phyloP scores from a whole-genome alignment of 2,888 invertebrate genomes.

The Physocephala rufipes region DNA sequence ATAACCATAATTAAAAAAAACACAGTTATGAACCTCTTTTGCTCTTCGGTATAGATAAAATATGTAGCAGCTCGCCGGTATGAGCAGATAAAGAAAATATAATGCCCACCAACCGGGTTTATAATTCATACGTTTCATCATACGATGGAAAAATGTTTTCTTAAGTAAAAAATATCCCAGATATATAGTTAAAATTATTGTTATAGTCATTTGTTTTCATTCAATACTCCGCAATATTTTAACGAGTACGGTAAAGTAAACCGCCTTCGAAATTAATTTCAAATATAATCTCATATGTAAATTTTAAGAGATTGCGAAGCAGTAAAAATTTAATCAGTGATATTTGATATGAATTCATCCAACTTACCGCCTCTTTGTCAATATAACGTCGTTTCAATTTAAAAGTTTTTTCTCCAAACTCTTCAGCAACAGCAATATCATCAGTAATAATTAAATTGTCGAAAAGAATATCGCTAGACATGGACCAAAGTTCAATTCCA shows the following conservation, averaged over 20 bases:
- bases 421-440: constrained; percentile 76
- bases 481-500: constrained; percentile 98
- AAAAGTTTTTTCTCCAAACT: constrained; percentile 86
- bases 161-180: constrained; percentile 52
- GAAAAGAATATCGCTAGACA: constrained; percentile 93
- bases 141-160: constrained; percentile 78
- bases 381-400: constrained; percentile 83
- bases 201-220: constrained; percentile 18
- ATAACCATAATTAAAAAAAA: too few species aligned
- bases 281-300: too few species aligned
- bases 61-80: constrained; percentile 76
- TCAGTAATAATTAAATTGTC: constrained; percentile 95
- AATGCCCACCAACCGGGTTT: constrained; percentile 83
- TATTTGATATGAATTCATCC: not conserved
- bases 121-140: constrained; percentile 79
- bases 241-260: too few species aligned
- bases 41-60: constrained; percentile 73
- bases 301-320: not conserved
- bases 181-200: too few species aligned
- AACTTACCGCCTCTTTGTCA: constrained; percentile 81
- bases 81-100: constrained; percentile 79
- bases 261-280: too few species aligned
- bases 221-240: not conserved
- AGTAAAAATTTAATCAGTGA: not conserved
- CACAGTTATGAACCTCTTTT: constrained; percentile 71